Evolutionary conservation across 2,888 invertebrate species (phyloP).

Genomic region (Hirudinaria manillensis): DNA sequence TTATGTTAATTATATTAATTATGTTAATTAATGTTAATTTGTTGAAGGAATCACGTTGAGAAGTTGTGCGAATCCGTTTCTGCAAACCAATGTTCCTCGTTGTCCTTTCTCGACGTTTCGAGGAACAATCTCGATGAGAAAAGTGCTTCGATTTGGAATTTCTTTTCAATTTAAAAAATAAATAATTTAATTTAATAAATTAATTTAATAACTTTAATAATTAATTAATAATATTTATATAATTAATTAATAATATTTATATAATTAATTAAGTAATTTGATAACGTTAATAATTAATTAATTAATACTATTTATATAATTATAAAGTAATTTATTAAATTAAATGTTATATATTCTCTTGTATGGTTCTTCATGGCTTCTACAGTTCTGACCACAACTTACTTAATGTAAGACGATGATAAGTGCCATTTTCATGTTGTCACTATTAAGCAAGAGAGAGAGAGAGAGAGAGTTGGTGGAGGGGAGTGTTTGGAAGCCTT

Average conservation of each 20-base stretch:
- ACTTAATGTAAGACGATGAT: too few species aligned
- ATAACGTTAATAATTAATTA: too few species aligned
- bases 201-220: too few species aligned
- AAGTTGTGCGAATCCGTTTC: conserved; percentile 10
- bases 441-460: too few species aligned
- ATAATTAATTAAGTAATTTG: background rate
- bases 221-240: background rate
- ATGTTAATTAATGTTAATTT: background rate
- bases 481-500: too few species aligned
- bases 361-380: too few species aligned
- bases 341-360: too few species aligned
- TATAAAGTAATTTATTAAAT: too few species aligned
- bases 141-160: background rate
- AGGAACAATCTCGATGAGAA: conserved; percentile 21
- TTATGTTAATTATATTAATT: background rate
- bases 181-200: background rate
- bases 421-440: too few species aligned
- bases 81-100: background rate
- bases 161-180: background rate
- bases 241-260: background rate
- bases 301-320: too few species aligned
- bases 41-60: conserved; percentile 13
- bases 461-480: too few species aligned
- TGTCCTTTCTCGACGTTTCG: background rate
- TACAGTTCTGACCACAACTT: too few species aligned